Conservation (phyloP, 2,888 invertebrate genomes). For the Choreutis nemorana region DNA sequence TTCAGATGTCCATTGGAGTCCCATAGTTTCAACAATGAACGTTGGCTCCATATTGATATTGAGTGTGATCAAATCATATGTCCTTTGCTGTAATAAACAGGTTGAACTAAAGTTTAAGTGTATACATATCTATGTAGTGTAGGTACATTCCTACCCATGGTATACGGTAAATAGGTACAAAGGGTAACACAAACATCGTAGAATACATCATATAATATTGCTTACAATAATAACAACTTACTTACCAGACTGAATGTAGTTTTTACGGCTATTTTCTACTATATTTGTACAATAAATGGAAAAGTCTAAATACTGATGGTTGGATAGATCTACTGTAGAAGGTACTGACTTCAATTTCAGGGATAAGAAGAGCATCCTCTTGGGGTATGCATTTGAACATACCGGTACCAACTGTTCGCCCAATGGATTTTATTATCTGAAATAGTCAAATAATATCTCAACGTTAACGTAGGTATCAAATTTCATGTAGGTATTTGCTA, state of each 20-base stretch:
- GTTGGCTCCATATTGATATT: slow-evolving; percentile 68
- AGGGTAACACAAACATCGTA: too few species aligned
- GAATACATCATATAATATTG: too few species aligned
- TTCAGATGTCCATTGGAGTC: slow-evolving; percentile 61
- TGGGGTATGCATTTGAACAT: slow-evolving; percentile 60
- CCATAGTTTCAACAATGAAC: slow-evolving; percentile 59
- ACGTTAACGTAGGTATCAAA: neutral
- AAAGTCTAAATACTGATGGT: neutral
- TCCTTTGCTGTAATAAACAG: slow-evolving; percentile 50
- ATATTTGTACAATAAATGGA: neutral
- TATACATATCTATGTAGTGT: too few species aligned
- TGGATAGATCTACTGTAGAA: slow-evolving; percentile 24
- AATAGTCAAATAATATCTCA: slow-evolving; percentile 11
- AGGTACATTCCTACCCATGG: too few species aligned
- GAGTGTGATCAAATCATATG: slow-evolving; percentile 63
- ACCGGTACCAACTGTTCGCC: slow-evolving; percentile 58
- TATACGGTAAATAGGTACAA: too few species aligned
- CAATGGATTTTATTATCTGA: slow-evolving; percentile 66
- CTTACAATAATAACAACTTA: too few species aligned
- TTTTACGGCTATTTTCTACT: too few species aligned
- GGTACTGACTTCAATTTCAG: slow-evolving; percentile 44
- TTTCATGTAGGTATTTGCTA: neutral
- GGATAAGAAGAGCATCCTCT: slow-evolving; percentile 66
- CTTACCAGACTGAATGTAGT: too few species aligned
- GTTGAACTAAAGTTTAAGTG: too few species aligned